phyloP scores from a whole-genome alignment of 2,888 invertebrate species.

The Caenorhabditis sinica region DNA sequence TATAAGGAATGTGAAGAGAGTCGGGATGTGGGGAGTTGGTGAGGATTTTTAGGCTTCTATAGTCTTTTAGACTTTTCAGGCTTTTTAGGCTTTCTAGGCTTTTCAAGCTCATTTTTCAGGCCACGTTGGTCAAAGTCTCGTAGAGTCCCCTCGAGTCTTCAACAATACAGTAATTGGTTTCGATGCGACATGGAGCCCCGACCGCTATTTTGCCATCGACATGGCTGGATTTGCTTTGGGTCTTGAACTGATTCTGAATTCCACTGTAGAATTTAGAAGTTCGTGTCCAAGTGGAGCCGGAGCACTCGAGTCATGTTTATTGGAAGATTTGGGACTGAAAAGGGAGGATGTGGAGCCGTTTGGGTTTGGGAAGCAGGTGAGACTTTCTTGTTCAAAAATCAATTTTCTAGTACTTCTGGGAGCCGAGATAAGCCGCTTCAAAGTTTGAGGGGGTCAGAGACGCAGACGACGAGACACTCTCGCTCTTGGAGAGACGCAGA shows the following conservation, averaged over 20 bases:
- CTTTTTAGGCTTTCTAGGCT: background rate
- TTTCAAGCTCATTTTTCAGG: slow-evolving; percentile 1
- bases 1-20: slow-evolving; percentile 67
- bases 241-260: slow-evolving; percentile 63
- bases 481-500: no score
- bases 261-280: slow-evolving; percentile 64
- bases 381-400: background rate
- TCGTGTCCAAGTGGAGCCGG: slow-evolving; percentile 68
- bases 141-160: slow-evolving; percentile 72
- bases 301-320: slow-evolving; percentile 72
- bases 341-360: slow-evolving; percentile 72
- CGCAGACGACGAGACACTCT: no score
- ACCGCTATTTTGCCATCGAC: slow-evolving; percentile 73
- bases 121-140: slow-evolving; percentile 60
- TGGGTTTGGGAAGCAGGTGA: slow-evolving; percentile 54
- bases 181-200: slow-evolving; percentile 67
- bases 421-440: no score
- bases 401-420: background rate
- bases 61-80: background rate
- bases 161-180: slow-evolving; percentile 72
- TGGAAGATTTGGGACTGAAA: slow-evolving; percentile 68
- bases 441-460: no score
- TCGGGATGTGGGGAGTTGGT: slow-evolving; percentile 73
- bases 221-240: slow-evolving; percentile 77
- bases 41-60: no score